Percentiles rank a stretch among this genome's conserved stretches.
phyloP scores from a whole-genome alignment of 2,113 vertebrate genomes.

The Terrapene triunguis region DNA sequence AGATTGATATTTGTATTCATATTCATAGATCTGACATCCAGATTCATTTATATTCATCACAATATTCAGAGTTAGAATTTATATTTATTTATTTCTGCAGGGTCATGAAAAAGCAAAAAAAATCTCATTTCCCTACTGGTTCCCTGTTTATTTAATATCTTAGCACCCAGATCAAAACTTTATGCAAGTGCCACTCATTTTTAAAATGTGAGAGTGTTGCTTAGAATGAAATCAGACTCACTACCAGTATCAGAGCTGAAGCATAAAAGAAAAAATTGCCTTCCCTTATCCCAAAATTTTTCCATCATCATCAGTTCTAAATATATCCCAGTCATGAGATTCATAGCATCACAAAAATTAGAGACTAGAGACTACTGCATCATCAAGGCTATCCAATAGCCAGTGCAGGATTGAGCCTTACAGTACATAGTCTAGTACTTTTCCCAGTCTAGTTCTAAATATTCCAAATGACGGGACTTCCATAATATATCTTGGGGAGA shows the following conservation, averaged over 20 bases:
- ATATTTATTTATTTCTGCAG: background rate
- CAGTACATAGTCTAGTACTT: background rate
- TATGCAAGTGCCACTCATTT: background rate
- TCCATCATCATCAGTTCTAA: background rate
- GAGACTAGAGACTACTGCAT: background rate
- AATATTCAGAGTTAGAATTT: conserved; percentile 21
- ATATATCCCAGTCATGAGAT: background rate
- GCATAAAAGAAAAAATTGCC: background rate
- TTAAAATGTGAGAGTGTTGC: background rate
- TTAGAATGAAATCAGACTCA: background rate
- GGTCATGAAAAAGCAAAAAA: background rate
- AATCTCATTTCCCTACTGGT: background rate
- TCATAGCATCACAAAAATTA: background rate
- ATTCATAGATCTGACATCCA: background rate
- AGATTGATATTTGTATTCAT: background rate
- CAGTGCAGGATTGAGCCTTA: fast-evolving
- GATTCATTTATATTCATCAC: background rate
- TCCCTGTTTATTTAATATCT: background rate
- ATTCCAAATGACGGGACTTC: background rate
- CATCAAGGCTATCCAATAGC: background rate
- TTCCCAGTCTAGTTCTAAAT: background rate
- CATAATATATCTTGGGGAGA: background rate
- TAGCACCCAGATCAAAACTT: background rate
- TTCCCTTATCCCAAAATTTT: background rate
- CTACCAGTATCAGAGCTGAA: background rate